Evolutionary conservation across 2,797 vertebrate species (phyloP), one percentile per base, ranked within the genome.

Genomic region (Poecilia wingei): DNA sequence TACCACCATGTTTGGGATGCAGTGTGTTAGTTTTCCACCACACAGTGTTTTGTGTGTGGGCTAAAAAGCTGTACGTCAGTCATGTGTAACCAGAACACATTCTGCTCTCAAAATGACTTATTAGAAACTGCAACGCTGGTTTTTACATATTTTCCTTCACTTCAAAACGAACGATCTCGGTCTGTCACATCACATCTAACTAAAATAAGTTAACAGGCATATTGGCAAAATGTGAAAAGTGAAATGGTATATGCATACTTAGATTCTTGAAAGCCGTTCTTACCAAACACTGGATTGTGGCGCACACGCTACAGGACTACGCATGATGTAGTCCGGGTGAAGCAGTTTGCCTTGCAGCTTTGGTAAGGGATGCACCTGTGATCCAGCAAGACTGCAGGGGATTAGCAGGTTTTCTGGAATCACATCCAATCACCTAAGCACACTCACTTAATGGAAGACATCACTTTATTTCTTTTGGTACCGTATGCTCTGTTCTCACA

Each of bases 331-430:
- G 84, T 83, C 74, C 80, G 75, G 79, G 83, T 89, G 64, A 83
- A 93, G 78, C 86, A 87, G 83, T 94, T 95, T 94, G 93, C 78
- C 87, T 92, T 94, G 59, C 80, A 86, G 89, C 90, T 94, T 71
- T 82, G 77, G 80, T 85, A 78, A 74, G 70, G 76, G 36, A 85
- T 83, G 85, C 66, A 85, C 51, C 82, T 94, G 93, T 95, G 90
- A 93, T 93, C 45, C 88, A 49, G 92, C 91, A 95, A 94, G 84
- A 82, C 80, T 78, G 86, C 82, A 31, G 84, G 81, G 82, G 91
- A 95, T 96, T 95, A 96, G 89, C 76, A 85, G 85, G 51, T 87
- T 85, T 89, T 79, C 69, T 76, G 76, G 81, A 83, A 87, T 75
- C 88, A 69, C 81, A 87, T 92, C 89, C 88, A 81, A 85, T 93